Percentiles rank a stretch among this genome's conserved stretches.
These are phyloP conservation scores for Bombus sibiricus DNA, from an alignment of 1,140 invertebrate species.

Conservation along the genomic window DNA sequence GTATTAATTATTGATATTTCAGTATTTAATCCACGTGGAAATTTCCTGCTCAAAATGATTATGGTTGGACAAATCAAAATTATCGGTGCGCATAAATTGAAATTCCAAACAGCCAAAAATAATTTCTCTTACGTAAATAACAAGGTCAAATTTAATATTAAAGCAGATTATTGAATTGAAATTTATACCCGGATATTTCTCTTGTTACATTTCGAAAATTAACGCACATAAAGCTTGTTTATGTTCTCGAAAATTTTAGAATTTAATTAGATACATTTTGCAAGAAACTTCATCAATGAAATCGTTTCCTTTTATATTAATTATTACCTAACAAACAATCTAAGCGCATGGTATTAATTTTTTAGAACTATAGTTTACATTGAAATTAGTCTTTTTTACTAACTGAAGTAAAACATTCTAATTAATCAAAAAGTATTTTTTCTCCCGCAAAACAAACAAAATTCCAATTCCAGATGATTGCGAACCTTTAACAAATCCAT, in stretches of 20 bases:
- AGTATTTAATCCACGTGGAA: background rate
- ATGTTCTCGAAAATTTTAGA: background rate
- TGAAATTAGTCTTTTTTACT: background rate
- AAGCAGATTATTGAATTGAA: background rate
- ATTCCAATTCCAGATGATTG: background rate
- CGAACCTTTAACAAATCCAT: too few relatives aligned
- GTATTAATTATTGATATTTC: background rate
- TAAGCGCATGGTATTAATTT: too few relatives aligned
- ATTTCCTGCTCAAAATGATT: background rate
- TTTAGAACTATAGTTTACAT: background rate
- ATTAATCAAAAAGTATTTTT: too few relatives aligned
- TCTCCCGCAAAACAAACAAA: too few relatives aligned
- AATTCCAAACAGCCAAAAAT: background rate
- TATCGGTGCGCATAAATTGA: background rate
- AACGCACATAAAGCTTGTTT: background rate
- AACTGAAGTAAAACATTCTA: too few relatives aligned
- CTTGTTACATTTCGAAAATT: background rate
- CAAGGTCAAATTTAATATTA: background rate
- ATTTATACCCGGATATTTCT: background rate
- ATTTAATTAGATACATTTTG: background rate
- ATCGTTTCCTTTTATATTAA: background rate
- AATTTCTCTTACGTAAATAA: background rate
- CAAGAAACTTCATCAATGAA: background rate
- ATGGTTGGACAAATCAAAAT: background rate
- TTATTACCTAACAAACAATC: background rate